Conservation (phyloP, 2,113 vertebrate genomes). For the Atrichornis clamosus region DNA sequence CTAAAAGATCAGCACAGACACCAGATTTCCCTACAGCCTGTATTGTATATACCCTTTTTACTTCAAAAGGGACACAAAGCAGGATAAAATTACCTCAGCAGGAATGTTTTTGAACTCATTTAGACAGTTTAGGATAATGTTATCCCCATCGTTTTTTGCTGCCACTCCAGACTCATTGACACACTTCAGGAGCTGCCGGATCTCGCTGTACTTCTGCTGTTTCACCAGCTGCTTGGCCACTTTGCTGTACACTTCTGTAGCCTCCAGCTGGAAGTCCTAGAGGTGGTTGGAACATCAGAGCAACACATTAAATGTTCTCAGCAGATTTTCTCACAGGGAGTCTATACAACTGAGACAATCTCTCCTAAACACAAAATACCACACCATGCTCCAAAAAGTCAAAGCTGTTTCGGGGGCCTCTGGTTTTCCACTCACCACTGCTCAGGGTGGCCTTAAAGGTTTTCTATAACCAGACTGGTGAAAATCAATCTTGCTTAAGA, state of each 20-base stretch:
- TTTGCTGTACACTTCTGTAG: constrained; percentile 83
- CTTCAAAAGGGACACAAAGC: not conserved
- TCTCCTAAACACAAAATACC: not conserved
- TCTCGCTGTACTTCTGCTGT: constrained; percentile 81
- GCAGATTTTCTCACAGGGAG: not conserved
- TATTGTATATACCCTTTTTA: not conserved
- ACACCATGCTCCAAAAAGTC: not conserved
- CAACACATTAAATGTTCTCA: not conserved
- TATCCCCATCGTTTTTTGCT: constrained; percentile 88
- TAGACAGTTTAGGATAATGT: constrained; percentile 88
- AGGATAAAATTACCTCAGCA: constrained; percentile 77
- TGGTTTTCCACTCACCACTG: not conserved
- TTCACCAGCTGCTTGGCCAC: constrained; percentile 86
- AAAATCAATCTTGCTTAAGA: not conserved
- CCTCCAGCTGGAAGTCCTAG: constrained; percentile 95
- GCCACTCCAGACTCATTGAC: constrained; percentile 91
- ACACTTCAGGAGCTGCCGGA: constrained; percentile 92
- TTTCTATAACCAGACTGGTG: not conserved
- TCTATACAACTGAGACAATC: not conserved
- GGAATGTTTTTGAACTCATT: constrained; percentile 81
- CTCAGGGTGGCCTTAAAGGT: not conserved
- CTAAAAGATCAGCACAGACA: not conserved
- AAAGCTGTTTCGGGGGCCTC: not conserved
- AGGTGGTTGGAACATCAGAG: not conserved
- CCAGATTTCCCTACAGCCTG: not conserved